phyloP scores from a whole-genome alignment of 1,140 invertebrate genomes.

The Goniozus legneri region DNA sequence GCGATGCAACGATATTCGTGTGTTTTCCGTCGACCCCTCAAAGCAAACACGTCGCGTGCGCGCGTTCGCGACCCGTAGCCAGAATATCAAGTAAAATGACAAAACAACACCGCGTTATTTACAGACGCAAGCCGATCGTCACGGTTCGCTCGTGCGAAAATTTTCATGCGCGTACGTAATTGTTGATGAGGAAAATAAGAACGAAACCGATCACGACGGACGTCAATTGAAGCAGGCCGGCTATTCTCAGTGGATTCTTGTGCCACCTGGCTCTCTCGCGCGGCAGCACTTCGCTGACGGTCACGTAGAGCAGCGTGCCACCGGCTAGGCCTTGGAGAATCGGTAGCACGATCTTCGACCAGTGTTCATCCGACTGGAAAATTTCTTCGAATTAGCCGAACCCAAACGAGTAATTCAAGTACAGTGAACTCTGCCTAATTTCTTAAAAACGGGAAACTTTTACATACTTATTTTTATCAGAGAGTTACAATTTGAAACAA shows the following conservation, averaged over 20 bases:
- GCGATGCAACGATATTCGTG: no score
- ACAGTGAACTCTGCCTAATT: no score
- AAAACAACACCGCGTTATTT: no score
- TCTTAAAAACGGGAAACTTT: no score
- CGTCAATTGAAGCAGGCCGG: constrained; percentile 62
- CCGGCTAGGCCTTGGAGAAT: constrained; percentile 72
- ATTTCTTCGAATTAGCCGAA: not conserved
- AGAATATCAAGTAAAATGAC: no score
- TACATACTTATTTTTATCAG: no score
- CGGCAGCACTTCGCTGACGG: constrained; percentile 87
- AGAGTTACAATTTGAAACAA: no score
- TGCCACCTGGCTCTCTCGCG: constrained; percentile 71
- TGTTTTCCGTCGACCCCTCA: no score
- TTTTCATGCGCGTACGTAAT: constrained; percentile 36
- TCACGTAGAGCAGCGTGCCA: constrained; percentile 89
- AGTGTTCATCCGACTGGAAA: constrained; percentile 16
- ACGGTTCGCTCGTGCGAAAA: not conserved
- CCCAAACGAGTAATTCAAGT: no score
- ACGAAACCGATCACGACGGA: constrained; percentile 59
- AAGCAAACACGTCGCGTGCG: no score
- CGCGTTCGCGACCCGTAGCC: no score
- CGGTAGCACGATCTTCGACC: constrained; percentile 19
- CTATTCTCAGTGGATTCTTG: constrained; percentile 47
- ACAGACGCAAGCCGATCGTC: no score
- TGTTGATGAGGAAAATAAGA: constrained; percentile 59